These are phyloP conservation scores for Urocitellus parryii DNA, from an alignment of 2,113 vertebrate species.

Conservation along the genomic window DNA sequence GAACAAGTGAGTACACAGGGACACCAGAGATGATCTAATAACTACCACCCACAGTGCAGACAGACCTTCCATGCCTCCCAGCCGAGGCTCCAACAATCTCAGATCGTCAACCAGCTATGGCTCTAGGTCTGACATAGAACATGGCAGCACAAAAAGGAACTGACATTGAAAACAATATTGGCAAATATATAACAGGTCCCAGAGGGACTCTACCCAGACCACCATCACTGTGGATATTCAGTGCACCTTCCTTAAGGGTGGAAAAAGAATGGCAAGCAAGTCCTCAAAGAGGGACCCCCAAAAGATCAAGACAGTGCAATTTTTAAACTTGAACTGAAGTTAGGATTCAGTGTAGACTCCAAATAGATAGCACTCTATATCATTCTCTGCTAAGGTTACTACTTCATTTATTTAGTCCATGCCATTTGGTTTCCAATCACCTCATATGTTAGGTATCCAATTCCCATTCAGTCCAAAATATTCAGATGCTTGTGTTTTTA, in stretches of 20 bases:
- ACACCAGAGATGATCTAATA: neutral
- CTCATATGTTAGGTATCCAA: neutral
- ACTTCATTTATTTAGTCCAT: neutral
- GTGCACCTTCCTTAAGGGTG: neutral
- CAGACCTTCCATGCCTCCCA: neutral
- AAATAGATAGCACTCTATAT: no score
- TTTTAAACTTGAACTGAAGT: neutral
- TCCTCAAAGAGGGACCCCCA: neutral
- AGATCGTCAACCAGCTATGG: neutral
- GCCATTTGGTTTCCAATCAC: neutral
- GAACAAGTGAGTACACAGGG: no score
- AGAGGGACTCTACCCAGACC: neutral
- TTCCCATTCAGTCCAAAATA: neutral
- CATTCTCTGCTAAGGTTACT: no score
- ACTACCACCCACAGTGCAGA: no score
- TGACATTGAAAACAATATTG: neutral
- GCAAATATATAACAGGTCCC: neutral
- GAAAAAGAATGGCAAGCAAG: neutral
- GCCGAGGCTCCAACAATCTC: neutral
- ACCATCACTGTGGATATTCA: rapidly evolving
- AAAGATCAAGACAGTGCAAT: neutral
- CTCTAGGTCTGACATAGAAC: neutral
- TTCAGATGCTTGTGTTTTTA: neutral
- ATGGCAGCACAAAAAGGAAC: neutral
- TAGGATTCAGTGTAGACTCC: neutral